Percentiles rank a stretch among this genome's conserved stretches.
phyloP scores from a whole-genome alignment of 2,888 invertebrate species.

The Pheosia tremula region DNA sequence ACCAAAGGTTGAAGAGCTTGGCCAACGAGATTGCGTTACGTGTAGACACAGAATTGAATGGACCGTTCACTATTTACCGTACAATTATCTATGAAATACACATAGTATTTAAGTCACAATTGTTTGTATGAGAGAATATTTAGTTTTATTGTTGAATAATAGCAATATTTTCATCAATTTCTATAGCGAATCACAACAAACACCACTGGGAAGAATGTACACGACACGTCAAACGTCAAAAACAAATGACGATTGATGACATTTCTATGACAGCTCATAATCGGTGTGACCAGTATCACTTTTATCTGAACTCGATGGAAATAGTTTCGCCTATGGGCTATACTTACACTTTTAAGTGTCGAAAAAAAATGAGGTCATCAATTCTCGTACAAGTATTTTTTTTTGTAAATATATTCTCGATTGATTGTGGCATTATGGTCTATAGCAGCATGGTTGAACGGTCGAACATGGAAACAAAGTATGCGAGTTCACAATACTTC shows the following conservation, averaged over 20 bases:
- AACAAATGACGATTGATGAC: constrained; percentile 37
- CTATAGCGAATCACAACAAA: constrained; percentile 40
- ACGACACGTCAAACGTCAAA: constrained; percentile 40
- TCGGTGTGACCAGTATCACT: constrained; percentile 14
- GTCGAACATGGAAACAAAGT: too few relatives aligned
- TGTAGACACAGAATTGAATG: constrained; percentile 9
- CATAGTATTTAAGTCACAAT: neutral
- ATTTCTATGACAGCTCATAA: neutral
- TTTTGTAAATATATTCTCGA: too few relatives aligned
- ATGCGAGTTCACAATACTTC: too few relatives aligned
- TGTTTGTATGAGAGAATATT: neutral
- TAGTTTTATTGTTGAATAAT: constrained; percentile 26
- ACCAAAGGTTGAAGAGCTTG: neutral
- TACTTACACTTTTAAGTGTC: too few relatives aligned
- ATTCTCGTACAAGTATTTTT: too few relatives aligned
- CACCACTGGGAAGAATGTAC: constrained; percentile 32
- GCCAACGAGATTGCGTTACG: constrained; percentile 3
- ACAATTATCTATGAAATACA: neutral
- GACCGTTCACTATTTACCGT: neutral
- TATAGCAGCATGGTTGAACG: too few relatives aligned
- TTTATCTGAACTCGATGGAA: too few relatives aligned
- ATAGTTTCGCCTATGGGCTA: too few relatives aligned
- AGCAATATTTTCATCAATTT: constrained; percentile 19
- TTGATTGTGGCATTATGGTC: too few relatives aligned
- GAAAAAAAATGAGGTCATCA: too few relatives aligned